A percentile compares a stretch with the other conserved stretches of the same genome.
phyloP scores from a whole-genome alignment of 2,797 vertebrate species.

The Myotis myotis region DNA sequence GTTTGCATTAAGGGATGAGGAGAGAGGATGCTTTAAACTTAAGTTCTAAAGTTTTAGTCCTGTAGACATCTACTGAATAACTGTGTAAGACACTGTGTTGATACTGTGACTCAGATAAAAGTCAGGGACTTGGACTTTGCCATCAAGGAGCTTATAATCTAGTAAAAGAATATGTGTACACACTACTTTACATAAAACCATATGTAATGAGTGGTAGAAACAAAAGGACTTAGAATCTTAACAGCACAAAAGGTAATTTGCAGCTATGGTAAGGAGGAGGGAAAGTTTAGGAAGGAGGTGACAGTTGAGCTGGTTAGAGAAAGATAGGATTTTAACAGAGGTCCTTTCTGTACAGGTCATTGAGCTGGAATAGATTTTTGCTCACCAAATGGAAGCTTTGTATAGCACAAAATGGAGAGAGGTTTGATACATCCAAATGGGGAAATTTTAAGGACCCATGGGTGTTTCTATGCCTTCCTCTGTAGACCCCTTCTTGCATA shows the following conservation, averaged over 20 bases:
- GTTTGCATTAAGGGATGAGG: conserved; percentile 24
- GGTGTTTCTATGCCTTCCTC: not conserved
- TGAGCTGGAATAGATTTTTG: not conserved
- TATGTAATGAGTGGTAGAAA: conserved; percentile 43
- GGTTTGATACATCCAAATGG: not conserved
- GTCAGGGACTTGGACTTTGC: not conserved
- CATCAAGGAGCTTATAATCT: conserved; percentile 14
- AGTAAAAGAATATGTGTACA: not conserved
- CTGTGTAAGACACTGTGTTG: not conserved
- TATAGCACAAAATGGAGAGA: not conserved
- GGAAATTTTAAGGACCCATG: not conserved
- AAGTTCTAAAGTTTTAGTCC: conserved; percentile 32
- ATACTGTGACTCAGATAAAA: conserved; percentile 4
- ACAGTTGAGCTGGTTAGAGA: conserved; percentile 47
- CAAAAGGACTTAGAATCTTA: conserved; percentile 31
- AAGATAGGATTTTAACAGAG: conserved; percentile 47
- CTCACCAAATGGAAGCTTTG: not conserved
- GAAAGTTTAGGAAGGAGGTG: conserved; percentile 36
- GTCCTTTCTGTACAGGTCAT: not conserved
- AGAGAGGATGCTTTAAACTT: conserved; percentile 26
- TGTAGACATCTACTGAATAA: not conserved
- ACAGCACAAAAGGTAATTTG: conserved; percentile 31
- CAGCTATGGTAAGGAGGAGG: not conserved
- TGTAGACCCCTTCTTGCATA: not conserved
- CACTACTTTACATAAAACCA: not conserved